Percentiles rank a stretch among this genome's conserved stretches.
Evolutionary conservation across 1,140 invertebrate species (phyloP).

Genomic region (Drosophila seguyi): DNA sequence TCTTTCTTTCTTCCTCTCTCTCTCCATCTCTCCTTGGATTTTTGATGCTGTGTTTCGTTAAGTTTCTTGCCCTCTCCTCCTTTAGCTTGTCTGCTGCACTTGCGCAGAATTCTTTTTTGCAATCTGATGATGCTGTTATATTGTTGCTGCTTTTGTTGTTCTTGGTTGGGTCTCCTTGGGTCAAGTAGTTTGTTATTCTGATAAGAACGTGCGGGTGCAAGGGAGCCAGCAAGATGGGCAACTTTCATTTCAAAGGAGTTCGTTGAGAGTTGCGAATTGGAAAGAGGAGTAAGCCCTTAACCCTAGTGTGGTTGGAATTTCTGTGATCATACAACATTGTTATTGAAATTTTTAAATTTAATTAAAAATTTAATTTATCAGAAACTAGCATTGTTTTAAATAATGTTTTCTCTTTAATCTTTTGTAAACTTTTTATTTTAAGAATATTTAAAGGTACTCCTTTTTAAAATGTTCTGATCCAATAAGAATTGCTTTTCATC

Average conservation of each 20-base stretch:
- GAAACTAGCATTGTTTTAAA: not conserved
- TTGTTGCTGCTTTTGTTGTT: conserved; percentile 29
- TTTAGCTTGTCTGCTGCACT: conserved; percentile 52
- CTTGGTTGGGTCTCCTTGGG: conserved; percentile 33
- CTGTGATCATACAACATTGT: not conserved
- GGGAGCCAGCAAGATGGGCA: conserved; percentile 26
- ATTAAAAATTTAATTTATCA: not conserved
- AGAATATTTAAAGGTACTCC: not conserved
- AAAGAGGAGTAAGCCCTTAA: conserved; percentile 11
- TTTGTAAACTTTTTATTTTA: not conserved
- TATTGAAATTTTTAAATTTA: not conserved
- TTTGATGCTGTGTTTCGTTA: conserved; percentile 27
- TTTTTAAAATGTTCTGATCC: too few relatives aligned
- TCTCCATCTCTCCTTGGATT: conserved; percentile 25
- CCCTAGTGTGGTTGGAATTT: not conserved
- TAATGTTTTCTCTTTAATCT: rapidly evolving
- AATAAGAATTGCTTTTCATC: too few relatives aligned
- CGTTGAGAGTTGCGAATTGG: conserved; percentile 17
- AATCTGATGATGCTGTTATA: conserved; percentile 30
- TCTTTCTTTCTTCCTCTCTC: conserved; percentile 8
- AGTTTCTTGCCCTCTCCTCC: conserved; percentile 29
- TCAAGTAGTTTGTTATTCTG: conserved; percentile 37
- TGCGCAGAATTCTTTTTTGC: conserved; percentile 59
- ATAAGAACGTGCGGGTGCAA: conserved; percentile 41
- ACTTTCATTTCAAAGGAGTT: conserved; percentile 53